Percentiles rank a stretch among this genome's conserved stretches.
phyloP scores from a whole-genome alignment of 2,888 invertebrate species.

The Agrotis exclamationis region DNA sequence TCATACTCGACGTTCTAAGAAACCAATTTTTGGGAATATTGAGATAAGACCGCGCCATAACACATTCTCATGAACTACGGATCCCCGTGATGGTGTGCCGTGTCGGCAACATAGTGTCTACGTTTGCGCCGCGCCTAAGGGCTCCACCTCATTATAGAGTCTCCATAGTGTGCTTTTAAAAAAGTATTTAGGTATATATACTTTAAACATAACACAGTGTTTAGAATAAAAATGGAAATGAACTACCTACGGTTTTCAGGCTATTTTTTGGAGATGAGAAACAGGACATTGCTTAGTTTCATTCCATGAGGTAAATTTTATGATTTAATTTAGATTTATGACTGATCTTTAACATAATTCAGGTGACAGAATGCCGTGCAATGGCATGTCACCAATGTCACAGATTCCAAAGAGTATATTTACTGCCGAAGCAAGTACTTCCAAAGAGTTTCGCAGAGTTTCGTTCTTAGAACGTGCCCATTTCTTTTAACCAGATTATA shows the following conservation, averaged over 20 bases:
- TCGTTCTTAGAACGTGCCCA: slow-evolving; percentile 56
- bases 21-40: too few relatives aligned
- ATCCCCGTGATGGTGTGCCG: too few relatives aligned
- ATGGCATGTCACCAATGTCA: slow-evolving; percentile 6
- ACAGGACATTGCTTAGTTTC: not conserved
- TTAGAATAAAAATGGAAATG: not conserved
- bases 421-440: not conserved
- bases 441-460: slow-evolving; percentile 27
- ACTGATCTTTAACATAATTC: slow-evolving; percentile 8
- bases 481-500: slow-evolving; percentile 13
- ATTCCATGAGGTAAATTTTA: not conserved
- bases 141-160: not conserved
- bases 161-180: not conserved
- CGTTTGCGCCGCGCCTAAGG: too few relatives aligned
- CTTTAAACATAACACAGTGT: not conserved
- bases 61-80: too few relatives aligned
- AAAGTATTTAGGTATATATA: too few relatives aligned
- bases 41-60: too few relatives aligned
- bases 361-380: slow-evolving; percentile 40
- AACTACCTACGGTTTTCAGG: not conserved
- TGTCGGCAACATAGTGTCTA: too few relatives aligned
- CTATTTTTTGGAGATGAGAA: slow-evolving; percentile 25
- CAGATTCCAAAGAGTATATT: slow-evolving; percentile 4
- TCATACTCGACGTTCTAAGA: too few relatives aligned
- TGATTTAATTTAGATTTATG: slow-evolving; percentile 31